Evolutionary conservation across 2,797 vertebrate genomes (phyloP), one percentile per base, ranked within the genome.

Genomic region (Lemur catta): DNA sequence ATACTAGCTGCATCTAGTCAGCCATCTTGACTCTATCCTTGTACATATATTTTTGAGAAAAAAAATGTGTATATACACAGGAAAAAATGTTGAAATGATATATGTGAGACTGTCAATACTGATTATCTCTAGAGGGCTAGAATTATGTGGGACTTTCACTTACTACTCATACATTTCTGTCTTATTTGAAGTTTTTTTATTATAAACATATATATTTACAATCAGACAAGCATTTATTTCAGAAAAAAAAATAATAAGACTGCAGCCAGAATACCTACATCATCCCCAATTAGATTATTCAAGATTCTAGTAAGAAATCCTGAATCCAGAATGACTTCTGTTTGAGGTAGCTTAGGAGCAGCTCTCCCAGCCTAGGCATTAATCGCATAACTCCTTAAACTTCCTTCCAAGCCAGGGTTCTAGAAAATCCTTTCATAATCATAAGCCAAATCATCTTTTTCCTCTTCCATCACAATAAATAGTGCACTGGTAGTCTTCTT

Each of bases 381-480:
- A 76, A 82, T 63, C 26, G 6, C 10, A 28, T 38, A 18, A 87
- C 35, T 52, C 20, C 26, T 88, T 35, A 26, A 89, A 57, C 6
- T 89, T 71, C 43, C n/a, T 84, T 46, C 84, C 69, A 95, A 82
- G 50, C 2, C 59, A 52, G 22, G 4, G 22, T 85, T 88, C 89
- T 75, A 67, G 79, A 96, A 52, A 93, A 85, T 75, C 78, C n/a
- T 87, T 95, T 84, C 61, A 92, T 38, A 94, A 67, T 78, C 65
- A 82, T 91, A 89, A 96, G 7, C 24, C 26, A 28, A 85, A 65
- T 38, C 7, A 74, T 38, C 7, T 88, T 81, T 78, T 88, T 78
- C 26, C 52, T 78, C n/a, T 91, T 76, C 7, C 38, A 86, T 50
- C 43, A 88, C 33, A 65, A 61, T 72, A 82, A 78, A 72, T 65